Evolutionary conservation across 2,113 vertebrate genomes (phyloP), one percentile per base, ranked within the genome.

Genomic region (Vidua macroura): DNA sequence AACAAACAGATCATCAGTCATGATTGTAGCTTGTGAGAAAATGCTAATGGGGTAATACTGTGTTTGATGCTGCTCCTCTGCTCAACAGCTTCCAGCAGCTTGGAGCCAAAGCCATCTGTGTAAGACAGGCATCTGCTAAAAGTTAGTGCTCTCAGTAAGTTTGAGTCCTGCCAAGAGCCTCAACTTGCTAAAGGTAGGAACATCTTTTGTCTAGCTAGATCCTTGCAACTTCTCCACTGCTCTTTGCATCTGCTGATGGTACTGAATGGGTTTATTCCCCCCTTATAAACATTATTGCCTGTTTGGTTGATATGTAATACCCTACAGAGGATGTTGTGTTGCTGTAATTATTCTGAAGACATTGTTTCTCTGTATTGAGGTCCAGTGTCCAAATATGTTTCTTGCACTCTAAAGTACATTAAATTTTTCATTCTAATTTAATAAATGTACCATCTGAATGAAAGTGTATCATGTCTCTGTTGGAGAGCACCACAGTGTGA

Each of bases 351-450:
- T 82, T 94, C 84, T 83, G 82, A 82, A 96, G 94, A 88, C 86
- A 72, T 85, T 69, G 49, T 69, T 96, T 92, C 93, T 80, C 84
- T 92, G 55, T 95, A 63, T 72, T 67, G 92, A 93, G 93, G 92
- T 94, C 85, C 70, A 53, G 77, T 68, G 90, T 97, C 96, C 83
- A 94, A 74, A 81, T 86, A 70, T 93, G 89, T 96, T 96, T 95
- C 95, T 95, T 97, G 92, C 92, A 96, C 96, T 98, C 95, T 98
- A 68, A 97, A 95, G 48, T 97, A 96, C 83, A 93, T 96, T 86
- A 95, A 94, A 64, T 78, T 96, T 97, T 96, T 93, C 84, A 95
- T 97, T 95, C 96, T 98, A 97, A 98, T 96, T 98, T 97, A 98
- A 98, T 97, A 98, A 97, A 97, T 91, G 92, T 93, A 74, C 97